phyloP scores from a whole-genome alignment of 2,797 vertebrate genomes.

The Sarcophilus harrisii region DNA sequence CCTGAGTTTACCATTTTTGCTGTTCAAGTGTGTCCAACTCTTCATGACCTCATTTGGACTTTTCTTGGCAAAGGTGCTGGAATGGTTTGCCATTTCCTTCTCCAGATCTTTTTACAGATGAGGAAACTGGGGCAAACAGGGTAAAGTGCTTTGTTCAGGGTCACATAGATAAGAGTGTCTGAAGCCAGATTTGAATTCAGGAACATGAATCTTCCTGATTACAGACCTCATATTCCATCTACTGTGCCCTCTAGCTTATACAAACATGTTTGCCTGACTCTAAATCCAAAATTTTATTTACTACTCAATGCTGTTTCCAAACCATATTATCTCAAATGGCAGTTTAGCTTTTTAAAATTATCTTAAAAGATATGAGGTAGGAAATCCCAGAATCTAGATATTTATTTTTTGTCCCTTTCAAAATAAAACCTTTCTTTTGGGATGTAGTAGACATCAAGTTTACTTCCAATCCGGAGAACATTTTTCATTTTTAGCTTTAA shows the following conservation, averaged over 20 bases:
- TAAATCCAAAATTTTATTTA: background rate
- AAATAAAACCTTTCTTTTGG: background rate
- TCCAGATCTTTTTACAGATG: background rate
- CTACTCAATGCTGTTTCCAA: background rate
- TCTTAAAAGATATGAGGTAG: background rate
- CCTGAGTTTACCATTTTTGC: background rate
- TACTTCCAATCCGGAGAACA: background rate
- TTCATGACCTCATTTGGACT: background rate
- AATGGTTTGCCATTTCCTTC: background rate
- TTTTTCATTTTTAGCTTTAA: background rate
- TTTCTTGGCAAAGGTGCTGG: background rate
- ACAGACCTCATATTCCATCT: background rate
- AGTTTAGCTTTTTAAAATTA: background rate
- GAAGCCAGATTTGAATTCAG: background rate
- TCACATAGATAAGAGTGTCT: background rate
- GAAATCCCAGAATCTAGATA: background rate
- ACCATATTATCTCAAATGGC: background rate
- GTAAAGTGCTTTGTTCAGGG: background rate
- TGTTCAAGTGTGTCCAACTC: background rate
- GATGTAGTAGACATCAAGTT: background rate
- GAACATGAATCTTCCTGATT: background rate
- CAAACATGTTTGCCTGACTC: background rate
- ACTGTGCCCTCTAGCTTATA: background rate
- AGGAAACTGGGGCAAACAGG: background rate
- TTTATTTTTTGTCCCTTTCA: background rate